Percentiles rank a stretch among this genome's conserved stretches.
Evolutionary conservation across 2,797 vertebrate species (phyloP).

Genomic region (Galago senegalensis): DNA sequence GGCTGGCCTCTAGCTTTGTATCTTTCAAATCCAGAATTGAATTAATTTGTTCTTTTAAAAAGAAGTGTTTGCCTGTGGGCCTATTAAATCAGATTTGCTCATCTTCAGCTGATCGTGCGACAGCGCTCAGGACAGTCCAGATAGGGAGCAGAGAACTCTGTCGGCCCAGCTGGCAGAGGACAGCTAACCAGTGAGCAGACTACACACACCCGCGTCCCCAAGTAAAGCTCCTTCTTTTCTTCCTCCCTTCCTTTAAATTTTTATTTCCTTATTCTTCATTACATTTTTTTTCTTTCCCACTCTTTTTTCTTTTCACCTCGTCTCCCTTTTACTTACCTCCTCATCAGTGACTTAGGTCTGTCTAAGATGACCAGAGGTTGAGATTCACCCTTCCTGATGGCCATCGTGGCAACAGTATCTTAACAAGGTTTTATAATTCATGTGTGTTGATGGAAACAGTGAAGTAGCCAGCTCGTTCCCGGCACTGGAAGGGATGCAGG

Average conservation of each 20-base stretch:
- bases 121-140: background rate
- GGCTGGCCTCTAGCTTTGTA: background rate
- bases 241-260: background rate
- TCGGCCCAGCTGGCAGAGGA: background rate
- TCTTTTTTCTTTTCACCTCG: background rate
- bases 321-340: background rate
- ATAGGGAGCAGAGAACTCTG: background rate
- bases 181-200: background rate
- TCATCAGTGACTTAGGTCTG: background rate
- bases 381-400: background rate
- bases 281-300: background rate
- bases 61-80: background rate
- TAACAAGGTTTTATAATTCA: background rate
- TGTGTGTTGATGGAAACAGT: background rate
- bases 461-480: background rate
- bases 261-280: background rate
- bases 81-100: slow-evolving; percentile 7
- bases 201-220: background rate
- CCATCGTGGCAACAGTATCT: background rate
- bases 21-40: slow-evolving; percentile 34
- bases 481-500: background rate
- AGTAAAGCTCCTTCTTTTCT: background rate
- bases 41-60: slow-evolving; percentile 21
- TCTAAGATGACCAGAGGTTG: background rate
- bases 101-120: background rate